phyloP scores from a whole-genome alignment of 2,113 vertebrate species.

The Chitala chitala region DNA sequence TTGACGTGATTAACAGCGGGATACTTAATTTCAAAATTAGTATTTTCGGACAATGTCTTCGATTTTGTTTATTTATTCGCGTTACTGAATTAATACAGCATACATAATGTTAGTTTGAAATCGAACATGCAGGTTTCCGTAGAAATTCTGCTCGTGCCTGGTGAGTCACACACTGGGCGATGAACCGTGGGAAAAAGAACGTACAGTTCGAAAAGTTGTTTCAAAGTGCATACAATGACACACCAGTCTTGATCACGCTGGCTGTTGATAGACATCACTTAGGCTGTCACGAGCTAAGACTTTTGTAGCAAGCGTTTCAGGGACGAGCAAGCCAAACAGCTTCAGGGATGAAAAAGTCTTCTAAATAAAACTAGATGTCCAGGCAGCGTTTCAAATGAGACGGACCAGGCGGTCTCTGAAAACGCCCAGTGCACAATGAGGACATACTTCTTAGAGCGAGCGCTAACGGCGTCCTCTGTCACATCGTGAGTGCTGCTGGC shows the following conservation, averaged over 20 bases:
- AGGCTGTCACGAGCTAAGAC: neutral
- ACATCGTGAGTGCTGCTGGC: neutral
- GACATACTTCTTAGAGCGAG: neutral
- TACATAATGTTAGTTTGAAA: no score
- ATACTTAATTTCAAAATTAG: no score
- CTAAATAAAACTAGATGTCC: neutral
- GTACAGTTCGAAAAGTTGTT: neutral
- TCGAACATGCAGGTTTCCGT: no score
- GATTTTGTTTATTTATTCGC: no score
- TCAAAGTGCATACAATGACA: neutral
- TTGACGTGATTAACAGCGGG: no score
- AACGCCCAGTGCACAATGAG: neutral
- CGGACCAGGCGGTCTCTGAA: neutral
- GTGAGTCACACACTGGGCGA: no score
- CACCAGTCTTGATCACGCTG: neutral
- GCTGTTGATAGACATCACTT: no score
- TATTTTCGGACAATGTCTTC: no score
- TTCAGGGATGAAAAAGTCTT: neutral
- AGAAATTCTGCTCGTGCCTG: no score
- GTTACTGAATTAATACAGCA: no score
- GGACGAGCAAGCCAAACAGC: neutral
- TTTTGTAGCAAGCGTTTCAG: neutral
- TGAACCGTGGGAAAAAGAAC: no score
- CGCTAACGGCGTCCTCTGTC: neutral
- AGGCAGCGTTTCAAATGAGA: neutral